Evolutionary conservation across 2,888 invertebrate species (phyloP), one percentile per base, ranked within the genome.

Genomic region (Eilema griseolum): DNA sequence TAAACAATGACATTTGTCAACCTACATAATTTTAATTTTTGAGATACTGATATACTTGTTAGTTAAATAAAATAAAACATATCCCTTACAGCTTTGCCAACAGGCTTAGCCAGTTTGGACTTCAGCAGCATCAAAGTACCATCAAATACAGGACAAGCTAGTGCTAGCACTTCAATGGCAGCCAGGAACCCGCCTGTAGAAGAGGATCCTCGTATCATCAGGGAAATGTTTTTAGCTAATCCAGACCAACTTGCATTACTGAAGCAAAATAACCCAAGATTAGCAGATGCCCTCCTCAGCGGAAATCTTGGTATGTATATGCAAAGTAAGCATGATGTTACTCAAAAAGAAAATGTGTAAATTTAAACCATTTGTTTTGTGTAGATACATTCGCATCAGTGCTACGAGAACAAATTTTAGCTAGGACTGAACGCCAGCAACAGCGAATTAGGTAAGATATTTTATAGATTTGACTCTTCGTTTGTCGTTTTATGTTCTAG

Each of bases 221-320:
- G 98, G 77, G 97, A 98, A 85, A 97, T 98, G 97, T 97, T 99
- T 83, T 91, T 98, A 61, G 97, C 97, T 37, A 98, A 98, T 92
- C 99, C 99, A 0, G 98, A 98, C 87, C 98, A 99, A 88, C 93
- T 99, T 70, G 97, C 99, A 1, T 90, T 99, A 72, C 95, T 99
- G 11, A 98, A 98, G 88, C 99, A 99, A 90, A 98, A 99, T 86
- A 99, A 99, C 95, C 98, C 99, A 10, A 96, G 97, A 79, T 93
- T 99, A 72, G 99, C 99, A 14, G 99, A 99, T 90, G 99, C 99
- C 24, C 92, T 99, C 33, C 95, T 98, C 1, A 98, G 97, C 83
- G 98, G 98, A 33, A 97, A 97, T 90, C 95, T 98, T 79, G 98
- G 97, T 97, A 91, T 88, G 92, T 76, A 56, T 14, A 28, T 41